Base-by-base conservation (phyloP, 2,113 vertebrate genomes). In the Caretta caretta region DNA sequence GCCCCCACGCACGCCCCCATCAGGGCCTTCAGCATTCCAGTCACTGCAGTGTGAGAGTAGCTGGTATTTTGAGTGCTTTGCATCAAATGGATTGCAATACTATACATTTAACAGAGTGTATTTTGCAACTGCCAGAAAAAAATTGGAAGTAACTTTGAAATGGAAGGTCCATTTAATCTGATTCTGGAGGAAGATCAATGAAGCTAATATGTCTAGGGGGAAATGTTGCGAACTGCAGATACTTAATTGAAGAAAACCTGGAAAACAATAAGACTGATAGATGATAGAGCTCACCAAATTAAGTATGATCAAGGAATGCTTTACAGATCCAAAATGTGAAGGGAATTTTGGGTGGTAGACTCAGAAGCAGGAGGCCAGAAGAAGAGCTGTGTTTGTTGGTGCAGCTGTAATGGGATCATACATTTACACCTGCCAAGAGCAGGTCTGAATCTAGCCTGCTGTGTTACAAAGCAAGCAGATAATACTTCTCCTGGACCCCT, bases 61-160 rank as follows among this genome's bases (percentile, higher is more conserved):
- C 1, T 0, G 86, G 88, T 13, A 5, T 80, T 94, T 79, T 53
- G 93, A 97, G 94, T 72, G 93, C 80, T 54, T 53, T 13, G 87
- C 94, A 96, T 97, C 96, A 97, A 97, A 98, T 92, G 90, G 76
- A 92, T 42, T 80, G 94, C 35, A 94, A 93, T 89, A 85, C 86
- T 84, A 84, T 91, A 93, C 87, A 96, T 94, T 95, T 86, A 94
- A 87, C 93, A 89, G 91, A 89, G 27, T 0, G 0, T 3, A 84
- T 97, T 94, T 87, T 57, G 87, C 93, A 95, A 95, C 96, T 94
- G 92, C 88, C 50, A 62, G n/a, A 13, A 9, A 24, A 54, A 48
- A 79, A 78, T 29, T 1, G 38, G 69, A 88, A 25, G 16, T 53
- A 84, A 82, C 53, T 35, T n/a, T 56, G 35, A 86, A 96, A 93